Conservation (phyloP, 2,797 vertebrate species). For the Zenarchopterus dispar region DNA sequence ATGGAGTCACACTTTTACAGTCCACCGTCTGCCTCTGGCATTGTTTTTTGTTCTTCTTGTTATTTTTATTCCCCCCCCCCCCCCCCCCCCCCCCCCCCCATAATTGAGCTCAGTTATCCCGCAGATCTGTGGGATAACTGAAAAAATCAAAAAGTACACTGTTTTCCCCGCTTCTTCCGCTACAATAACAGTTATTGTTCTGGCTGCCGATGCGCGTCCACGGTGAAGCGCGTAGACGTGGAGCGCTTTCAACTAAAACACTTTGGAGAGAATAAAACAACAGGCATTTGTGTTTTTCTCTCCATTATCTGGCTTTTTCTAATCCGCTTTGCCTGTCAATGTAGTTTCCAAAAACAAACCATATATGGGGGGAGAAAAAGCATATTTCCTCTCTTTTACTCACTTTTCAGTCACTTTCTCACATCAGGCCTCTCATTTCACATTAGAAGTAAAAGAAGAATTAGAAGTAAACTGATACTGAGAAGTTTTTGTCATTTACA, state of each 20-base stretch:
- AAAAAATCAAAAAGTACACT: conserved; percentile 24
- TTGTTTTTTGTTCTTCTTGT: conserved; percentile 16
- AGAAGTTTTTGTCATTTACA: conserved; percentile 10
- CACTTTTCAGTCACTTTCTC: not conserved
- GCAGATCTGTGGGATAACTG: conserved; percentile 7
- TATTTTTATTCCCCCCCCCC: too few species aligned
- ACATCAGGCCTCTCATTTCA: conserved; percentile 30
- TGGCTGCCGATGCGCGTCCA: not conserved
- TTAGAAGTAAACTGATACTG: conserved; percentile 26
- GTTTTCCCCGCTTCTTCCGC: conserved; percentile 30
- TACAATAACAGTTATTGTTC: conserved; percentile 54
- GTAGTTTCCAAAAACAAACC: conserved; percentile 39
- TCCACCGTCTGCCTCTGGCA: conserved; percentile 15
- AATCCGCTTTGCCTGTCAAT: conserved; percentile 39
- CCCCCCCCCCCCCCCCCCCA: too few species aligned
- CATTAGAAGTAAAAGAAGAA: conserved; percentile 22
- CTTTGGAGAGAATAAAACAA: conserved; percentile 34
- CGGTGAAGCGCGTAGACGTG: conserved; percentile 25
- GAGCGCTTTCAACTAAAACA: conserved; percentile 15
- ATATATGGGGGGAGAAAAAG: conserved; percentile 53
- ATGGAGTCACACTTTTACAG: conserved; percentile 61
- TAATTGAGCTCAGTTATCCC: conserved; percentile 8
- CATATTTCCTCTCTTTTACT: conserved; percentile 5
- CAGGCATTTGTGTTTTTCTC: conserved; percentile 30
- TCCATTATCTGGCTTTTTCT: conserved; percentile 44